Conservation (phyloP, 2,797 vertebrate species). For the Hoplostethus mediterraneus region DNA sequence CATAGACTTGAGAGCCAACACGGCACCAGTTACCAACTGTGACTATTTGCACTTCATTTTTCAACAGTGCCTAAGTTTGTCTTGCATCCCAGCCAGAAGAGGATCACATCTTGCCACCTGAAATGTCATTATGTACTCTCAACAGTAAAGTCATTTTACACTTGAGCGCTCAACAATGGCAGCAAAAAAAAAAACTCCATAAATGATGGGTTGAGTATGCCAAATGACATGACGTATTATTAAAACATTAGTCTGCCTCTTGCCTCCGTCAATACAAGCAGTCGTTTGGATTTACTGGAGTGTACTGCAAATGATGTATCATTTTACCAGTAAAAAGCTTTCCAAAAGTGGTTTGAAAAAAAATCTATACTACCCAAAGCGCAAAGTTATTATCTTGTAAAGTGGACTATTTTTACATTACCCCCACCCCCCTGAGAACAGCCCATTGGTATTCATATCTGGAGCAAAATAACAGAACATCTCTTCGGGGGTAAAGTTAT, state of each 20-base stretch:
- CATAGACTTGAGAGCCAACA: constrained; percentile 43
- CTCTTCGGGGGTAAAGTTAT: constrained; percentile 56
- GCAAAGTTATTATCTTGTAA: constrained; percentile 61
- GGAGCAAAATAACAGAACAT: constrained; percentile 50
- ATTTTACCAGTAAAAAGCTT: constrained; percentile 50
- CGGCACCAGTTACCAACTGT: constrained; percentile 46
- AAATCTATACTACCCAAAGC: constrained; percentile 57
- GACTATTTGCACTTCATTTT: constrained; percentile 62
- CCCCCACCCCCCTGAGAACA: constrained; percentile 7
- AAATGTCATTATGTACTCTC: constrained; percentile 37
- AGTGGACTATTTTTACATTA: constrained; percentile 34
- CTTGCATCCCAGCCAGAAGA: constrained; percentile 17
- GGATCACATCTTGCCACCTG: constrained; percentile 43
- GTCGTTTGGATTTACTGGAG: constrained; percentile 26
- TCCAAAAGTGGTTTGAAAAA: constrained; percentile 47
- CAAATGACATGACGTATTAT: constrained; percentile 24
- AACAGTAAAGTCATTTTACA: constrained; percentile 1
- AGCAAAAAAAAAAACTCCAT: not conserved
- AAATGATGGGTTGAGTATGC: constrained; percentile 24
- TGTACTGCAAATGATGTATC: constrained; percentile 55
- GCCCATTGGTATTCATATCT: constrained; percentile 74
- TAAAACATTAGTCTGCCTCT: constrained; percentile 28
- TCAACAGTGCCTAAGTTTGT: constrained; percentile 44
- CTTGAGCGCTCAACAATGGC: not conserved
- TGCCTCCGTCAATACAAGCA: constrained; percentile 17